Evolutionary conservation across 2,113 vertebrate species (phyloP), one percentile per base, ranked within the genome.

Genomic region (Leucopternis melanops): DNA sequence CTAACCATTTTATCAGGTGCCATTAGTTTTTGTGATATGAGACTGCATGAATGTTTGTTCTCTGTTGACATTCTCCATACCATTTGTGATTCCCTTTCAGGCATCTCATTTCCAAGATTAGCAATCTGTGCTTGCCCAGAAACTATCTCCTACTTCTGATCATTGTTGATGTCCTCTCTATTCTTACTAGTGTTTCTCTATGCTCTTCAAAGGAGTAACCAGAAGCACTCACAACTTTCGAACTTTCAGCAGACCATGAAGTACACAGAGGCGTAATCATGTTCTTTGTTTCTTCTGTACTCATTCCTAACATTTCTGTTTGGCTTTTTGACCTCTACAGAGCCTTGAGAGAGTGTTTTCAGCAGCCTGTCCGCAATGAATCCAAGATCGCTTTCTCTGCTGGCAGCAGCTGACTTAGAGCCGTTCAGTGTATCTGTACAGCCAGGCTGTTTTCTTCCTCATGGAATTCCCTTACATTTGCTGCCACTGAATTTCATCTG

Each of bases 221-320:
- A 95, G 87, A 85, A 95, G 52, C 84, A 90, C 81, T 87, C 61
- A 67, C 34, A 91, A 58, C 57, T 85, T 94, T 36, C 45, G 82
- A 70, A 93, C 78, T 91, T 93, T 85, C 84, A 95, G 38, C 40
- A 81, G 90, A 86, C 44, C 57, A 36, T 89, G 93, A 89, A 90
- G 92, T 70, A 90, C 29, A 38, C 58, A 90, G 70, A 88, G 72
- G 32, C 5, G 4, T 44, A 84, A 86, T 92, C 63, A 25, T 19
- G 71, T 73, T 91, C 81, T 75, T 92, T 88, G 36, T 93, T 94
- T 96, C 85, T 83, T 93, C 62, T 88, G 50, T 95, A 77, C 42
- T 77, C 85, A 94, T 91, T 94, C 93, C 74, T 96, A 80, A 80
- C 74, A 82, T 93, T 96, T 96, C 78, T 93, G 40, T 91, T 95